These are phyloP conservation scores for Drosophila ananassae DNA, from an alignment of 1,140 invertebrate species.

Conservation along the genomic window DNA sequence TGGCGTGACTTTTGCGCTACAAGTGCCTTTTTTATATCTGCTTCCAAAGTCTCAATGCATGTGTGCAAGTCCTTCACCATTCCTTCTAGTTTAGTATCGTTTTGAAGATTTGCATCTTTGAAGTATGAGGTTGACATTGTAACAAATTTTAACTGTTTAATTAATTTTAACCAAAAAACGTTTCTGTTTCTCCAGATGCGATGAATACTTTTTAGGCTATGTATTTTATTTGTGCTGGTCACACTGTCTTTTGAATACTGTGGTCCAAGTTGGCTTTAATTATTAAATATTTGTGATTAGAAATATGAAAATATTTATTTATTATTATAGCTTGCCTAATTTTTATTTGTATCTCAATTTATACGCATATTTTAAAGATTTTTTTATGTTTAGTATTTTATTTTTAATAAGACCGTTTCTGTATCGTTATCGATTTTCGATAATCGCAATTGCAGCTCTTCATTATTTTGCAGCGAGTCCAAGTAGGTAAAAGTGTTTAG, in stretches of 20 bases:
- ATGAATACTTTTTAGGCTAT: neutral
- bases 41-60: slow-evolving; percentile 37
- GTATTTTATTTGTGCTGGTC: neutral
- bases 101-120: slow-evolving; percentile 1
- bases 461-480: slow-evolving; percentile 47
- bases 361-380: too few relatives aligned
- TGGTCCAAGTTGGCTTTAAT: neutral
- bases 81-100: slow-evolving; percentile 21
- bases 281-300: neutral
- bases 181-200: neutral
- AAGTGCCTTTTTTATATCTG: slow-evolving; percentile 33
- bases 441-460: neutral
- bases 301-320: too few relatives aligned
- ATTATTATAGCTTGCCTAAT: too few relatives aligned
- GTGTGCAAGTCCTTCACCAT: slow-evolving; percentile 33
- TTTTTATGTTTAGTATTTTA: neutral
- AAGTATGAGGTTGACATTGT: neutral
- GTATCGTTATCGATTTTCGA: neutral
- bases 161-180: neutral
- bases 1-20: neutral
- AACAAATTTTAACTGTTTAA: neutral
- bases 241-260: neutral
- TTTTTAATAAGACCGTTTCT: neutral
- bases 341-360: too few relatives aligned
- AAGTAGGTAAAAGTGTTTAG: slow-evolving; percentile 28